Base-by-base conservation (phyloP, 2,797 vertebrate species). In the Pseudocheirus occidentalis region DNA sequence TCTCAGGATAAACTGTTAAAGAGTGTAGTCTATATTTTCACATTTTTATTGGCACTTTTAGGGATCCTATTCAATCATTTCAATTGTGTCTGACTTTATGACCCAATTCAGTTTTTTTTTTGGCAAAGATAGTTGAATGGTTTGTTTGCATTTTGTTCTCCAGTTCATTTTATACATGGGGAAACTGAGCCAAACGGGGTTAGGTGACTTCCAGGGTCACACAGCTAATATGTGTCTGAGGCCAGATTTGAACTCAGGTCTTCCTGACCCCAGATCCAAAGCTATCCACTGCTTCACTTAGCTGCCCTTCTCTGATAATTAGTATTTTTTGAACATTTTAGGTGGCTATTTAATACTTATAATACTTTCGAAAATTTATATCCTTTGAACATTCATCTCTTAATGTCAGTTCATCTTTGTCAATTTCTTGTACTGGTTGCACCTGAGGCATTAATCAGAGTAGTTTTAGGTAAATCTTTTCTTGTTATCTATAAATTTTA, bases 151-250 rank as follows among this genome's bases (percentile, higher is more conserved):
- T 87, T 87, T 87, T 21, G 24, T 87, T 87, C 73, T 87, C 40
- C 24, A 12, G 40, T 95, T 98, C 95, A 91, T 96, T 96, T 97
- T 97, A 93, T 34, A 89, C 57, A 92, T 94, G 90, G 96, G 95
- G 96, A 97, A 96, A 95, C 91, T 90, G 95, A 52, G 92, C 81
- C 55, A 92, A 59, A 96, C 81, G 97, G 96, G 18, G 93, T 94
- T 95, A 57, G 96, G 92, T 92, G 93, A 58, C 57, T 93, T 90
- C 91, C 46, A 31, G 92, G 90, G 89, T 93, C 93, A 66, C 90
- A 92, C 50, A 92, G n/a, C 66, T 73, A 40, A 21, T 40, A 24
- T 93, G 54, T 52, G 90, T 34, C 89, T 92, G 96, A 93, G 93
- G 57, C 59, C 18, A 27, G 5, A 93, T 90, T 91, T 91, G 92